These are phyloP conservation scores for Acanthornis magna DNA, from an alignment of 2,797 vertebrate genomes.

Conservation along the genomic window DNA sequence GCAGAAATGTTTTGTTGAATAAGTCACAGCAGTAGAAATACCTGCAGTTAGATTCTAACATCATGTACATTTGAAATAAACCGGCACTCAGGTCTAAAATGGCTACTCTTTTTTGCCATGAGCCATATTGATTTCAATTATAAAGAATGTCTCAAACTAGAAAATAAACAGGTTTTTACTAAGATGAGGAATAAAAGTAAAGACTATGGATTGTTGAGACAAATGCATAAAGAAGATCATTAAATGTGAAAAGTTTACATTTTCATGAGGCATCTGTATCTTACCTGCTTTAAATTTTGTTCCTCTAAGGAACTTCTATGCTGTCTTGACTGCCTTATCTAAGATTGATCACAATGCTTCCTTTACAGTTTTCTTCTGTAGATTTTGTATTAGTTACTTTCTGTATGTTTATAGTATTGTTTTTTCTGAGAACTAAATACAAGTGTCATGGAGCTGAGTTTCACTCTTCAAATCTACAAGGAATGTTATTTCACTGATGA, in stretches of 20 bases:
- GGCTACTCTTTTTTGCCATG: background rate
- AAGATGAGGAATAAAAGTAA: background rate
- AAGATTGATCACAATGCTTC: background rate
- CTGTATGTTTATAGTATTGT: background rate
- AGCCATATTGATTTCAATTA: background rate
- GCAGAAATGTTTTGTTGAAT: slow-evolving; percentile 33
- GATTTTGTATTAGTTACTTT: background rate
- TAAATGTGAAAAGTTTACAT: background rate
- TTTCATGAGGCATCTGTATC: background rate
- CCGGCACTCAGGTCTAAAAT: background rate
- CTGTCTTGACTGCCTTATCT: background rate
- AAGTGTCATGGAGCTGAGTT: background rate
- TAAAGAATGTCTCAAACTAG: background rate
- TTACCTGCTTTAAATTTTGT: background rate
- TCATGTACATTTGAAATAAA: background rate
- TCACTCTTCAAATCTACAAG: background rate
- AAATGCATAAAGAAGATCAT: background rate
- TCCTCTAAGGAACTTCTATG: background rate
- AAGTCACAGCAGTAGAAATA: slow-evolving; percentile 9
- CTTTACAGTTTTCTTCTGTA: background rate
- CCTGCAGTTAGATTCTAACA: background rate
- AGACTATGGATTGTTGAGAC: background rate
- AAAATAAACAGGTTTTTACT: background rate
- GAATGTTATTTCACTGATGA: background rate
- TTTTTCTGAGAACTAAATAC: background rate